Conservation (phyloP, 2,113 vertebrate genomes). For the Sterrhoptilus dennistouni region DNA sequence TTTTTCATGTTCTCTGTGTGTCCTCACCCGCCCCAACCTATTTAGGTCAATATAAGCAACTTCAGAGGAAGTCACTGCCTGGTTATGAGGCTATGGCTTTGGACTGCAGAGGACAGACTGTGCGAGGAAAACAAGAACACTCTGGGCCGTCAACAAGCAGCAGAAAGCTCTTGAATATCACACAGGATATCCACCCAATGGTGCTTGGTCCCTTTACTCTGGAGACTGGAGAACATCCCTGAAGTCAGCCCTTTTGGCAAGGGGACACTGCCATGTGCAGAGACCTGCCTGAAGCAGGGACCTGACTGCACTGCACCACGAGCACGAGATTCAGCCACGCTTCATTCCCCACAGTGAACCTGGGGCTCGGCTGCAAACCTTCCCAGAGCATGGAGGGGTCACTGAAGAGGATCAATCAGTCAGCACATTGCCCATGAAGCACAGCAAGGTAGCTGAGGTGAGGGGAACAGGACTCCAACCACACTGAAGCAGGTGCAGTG, state of each 20-base stretch:
- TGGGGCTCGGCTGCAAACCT: not conserved
- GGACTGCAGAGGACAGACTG: constrained; percentile 8
- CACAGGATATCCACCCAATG: fast-evolving
- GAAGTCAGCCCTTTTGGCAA: not conserved
- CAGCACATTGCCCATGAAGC: not conserved
- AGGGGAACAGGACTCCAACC: fast-evolving
- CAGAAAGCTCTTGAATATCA: not conserved
- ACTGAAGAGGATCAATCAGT: not conserved
- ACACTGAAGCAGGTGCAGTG: not conserved
- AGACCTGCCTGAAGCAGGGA: not conserved
- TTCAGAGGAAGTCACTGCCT: constrained; percentile 59
- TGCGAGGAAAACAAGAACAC: not conserved
- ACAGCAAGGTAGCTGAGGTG: not conserved
- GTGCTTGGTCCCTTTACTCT: not conserved
- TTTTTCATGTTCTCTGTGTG: constrained; percentile 60
- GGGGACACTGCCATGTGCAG: not conserved
- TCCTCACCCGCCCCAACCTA: constrained; percentile 63
- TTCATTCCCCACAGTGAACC: not conserved
- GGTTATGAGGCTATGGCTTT: constrained; percentile 21
- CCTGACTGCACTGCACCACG: not conserved
- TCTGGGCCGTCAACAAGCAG: not conserved
- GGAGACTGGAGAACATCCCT: not conserved
- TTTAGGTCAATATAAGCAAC: constrained; percentile 65
- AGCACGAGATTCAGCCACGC: fast-evolving
- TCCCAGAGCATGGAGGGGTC: not conserved